Conservation (phyloP, 2,797 vertebrate species). For the Argyrosomus regius region DNA sequence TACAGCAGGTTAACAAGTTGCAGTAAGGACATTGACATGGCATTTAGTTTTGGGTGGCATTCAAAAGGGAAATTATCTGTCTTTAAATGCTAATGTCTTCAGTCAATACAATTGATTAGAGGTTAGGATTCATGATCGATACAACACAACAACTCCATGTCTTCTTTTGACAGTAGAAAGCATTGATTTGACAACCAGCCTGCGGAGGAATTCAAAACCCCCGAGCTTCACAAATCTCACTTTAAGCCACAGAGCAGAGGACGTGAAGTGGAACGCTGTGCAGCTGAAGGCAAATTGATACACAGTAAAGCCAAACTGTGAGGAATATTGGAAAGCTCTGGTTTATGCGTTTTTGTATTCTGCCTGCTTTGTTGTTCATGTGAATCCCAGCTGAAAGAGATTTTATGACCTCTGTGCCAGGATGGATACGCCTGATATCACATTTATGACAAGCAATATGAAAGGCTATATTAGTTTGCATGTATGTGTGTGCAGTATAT, state of each 20-base stretch:
- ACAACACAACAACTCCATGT: conserved; percentile 28
- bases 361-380: conserved; percentile 42
- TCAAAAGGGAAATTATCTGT: conserved; percentile 43
- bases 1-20: not conserved
- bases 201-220: conserved; percentile 17
- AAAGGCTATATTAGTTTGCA: conserved; percentile 41
- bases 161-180: conserved; percentile 24
- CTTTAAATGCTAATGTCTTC: conserved; percentile 44
- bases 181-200: conserved; percentile 33
- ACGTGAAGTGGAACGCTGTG: conserved; percentile 59
- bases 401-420: conserved; percentile 75
- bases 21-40: conserved; percentile 9
- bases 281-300: conserved; percentile 53
- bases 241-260: conserved; percentile 30
- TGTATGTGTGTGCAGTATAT: conserved; percentile 21
- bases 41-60: conserved; percentile 12
- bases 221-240: conserved; percentile 32
- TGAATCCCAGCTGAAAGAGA: conserved; percentile 48
- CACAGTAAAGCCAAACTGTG: conserved; percentile 20
- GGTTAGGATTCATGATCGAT: conserved; percentile 53
- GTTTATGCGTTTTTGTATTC: conserved; percentile 34
- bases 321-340: conserved; percentile 43
- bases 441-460: conserved; percentile 54
- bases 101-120: conserved; percentile 55
- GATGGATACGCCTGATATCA: not conserved